Base-by-base conservation (phyloP, 1,140 invertebrate genomes). In the Pogonomyrmex barbatus region DNA sequence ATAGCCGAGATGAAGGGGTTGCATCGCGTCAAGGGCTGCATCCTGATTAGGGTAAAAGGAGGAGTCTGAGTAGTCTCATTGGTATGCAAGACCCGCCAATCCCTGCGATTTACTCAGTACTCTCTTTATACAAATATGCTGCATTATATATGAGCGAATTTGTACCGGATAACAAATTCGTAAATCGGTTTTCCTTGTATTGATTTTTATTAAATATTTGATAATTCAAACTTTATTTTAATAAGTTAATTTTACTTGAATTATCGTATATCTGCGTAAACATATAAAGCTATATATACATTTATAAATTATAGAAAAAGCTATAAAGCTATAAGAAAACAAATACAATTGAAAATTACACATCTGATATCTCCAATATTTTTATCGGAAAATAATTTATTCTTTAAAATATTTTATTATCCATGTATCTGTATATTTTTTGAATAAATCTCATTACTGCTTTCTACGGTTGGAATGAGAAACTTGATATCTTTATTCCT, bases 1-100 rank as follows among this genome's bases (percentile, higher is more conserved):
- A 62, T 60, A 39, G 12, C 30, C 12, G 79, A 39, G 54, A 73
- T 47, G n/a, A 42, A 58, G 39, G 42, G 68, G 54, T 45, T 62
- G 79, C 79, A 62, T 75, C 42, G 68, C 68, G 68, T 83, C 79
- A 83, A 75, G 79, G 68, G 54, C 4, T 83, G 79, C 79, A 83
- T 83, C n/a, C 68, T 83, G 79, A 83, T 83, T 83, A 83, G 79
- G 79, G 12, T 60, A 60, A 82, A 82, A 83, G 68, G 54, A 60
- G 12, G 12, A 73, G 68, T 83, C 56, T 75, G 68, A 75, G 56
- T 42, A 50, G 14, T 50, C 79, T 83, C 79, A 73, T 83, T 75
- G 68, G 54, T 83, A 83, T 83, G 79, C 79, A 24, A 83, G 45
- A 60, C 42, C 4, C 42, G 30, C 12, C 45, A 12, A 56, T 50